Percentiles rank a stretch among this genome's conserved stretches.
phyloP scores from a whole-genome alignment of 2,113 vertebrate species.

The Glaucidium brasilianum region DNA sequence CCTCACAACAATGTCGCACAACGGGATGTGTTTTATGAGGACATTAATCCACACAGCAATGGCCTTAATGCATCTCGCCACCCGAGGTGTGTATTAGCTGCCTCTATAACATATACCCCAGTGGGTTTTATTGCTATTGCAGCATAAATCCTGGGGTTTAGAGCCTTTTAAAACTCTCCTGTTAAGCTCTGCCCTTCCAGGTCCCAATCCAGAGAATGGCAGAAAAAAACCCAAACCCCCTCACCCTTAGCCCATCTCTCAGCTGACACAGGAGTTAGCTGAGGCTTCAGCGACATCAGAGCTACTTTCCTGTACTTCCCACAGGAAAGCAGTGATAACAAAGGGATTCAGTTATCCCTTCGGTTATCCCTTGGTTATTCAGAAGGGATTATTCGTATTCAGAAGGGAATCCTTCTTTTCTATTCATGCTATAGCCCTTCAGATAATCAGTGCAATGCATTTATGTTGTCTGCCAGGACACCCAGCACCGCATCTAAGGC shows the following conservation, averaged over 20 bases:
- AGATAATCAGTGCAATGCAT: not conserved
- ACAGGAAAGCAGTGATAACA: not conserved
- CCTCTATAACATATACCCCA: not conserved
- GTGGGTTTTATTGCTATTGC: constrained; percentile 8
- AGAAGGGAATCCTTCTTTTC: not conserved
- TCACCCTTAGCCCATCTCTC: not conserved
- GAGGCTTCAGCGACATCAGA: not conserved
- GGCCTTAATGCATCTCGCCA: not conserved
- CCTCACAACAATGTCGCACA: constrained; percentile 33
- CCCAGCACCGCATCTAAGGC: not conserved
- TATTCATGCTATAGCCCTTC: not conserved
- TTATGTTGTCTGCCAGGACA: not conserved
- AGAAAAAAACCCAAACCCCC: not conserved
- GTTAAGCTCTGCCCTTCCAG: not conserved
- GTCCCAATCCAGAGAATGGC: not conserved
- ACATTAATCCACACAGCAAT: constrained; percentile 19
- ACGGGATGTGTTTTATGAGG: constrained; percentile 34
- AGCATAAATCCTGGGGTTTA: constrained; percentile 7
- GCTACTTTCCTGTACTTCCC: not conserved
- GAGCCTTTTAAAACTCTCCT: constrained; percentile 3
- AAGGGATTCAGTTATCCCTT: not conserved
- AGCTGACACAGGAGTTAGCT: not conserved
- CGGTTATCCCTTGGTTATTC: not conserved
- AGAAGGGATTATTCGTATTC: no score
- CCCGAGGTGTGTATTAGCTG: constrained; percentile 35